Conservation (phyloP, 2,888 invertebrate species). For the Folsomia manolachei region DNA sequence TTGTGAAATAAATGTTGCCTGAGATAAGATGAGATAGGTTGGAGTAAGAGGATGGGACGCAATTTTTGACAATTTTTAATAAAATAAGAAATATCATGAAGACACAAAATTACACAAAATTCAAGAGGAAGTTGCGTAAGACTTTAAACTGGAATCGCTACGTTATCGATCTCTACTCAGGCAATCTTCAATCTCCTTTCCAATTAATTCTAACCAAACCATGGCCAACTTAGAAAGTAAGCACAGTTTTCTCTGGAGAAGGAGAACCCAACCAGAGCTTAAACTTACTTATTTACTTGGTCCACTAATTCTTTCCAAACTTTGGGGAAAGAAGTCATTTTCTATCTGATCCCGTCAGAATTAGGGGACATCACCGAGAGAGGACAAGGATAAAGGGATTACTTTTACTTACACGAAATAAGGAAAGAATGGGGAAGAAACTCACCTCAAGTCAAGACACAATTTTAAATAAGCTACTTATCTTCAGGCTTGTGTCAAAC, state of each 20-base stretch:
- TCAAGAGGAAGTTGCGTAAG: too few species aligned
- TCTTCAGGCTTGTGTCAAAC: too few species aligned
- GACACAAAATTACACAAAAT: too few species aligned
- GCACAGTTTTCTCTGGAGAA: neutral
- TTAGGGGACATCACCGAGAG: neutral
- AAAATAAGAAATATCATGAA: too few species aligned
- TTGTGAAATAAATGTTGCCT: too few species aligned
- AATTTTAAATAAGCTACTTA: neutral
- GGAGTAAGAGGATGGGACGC: neutral
- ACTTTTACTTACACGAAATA: neutral
- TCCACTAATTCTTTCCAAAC: neutral
- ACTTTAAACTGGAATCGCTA: too few species aligned
- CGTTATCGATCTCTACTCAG: too few species aligned
- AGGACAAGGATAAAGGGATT: neutral
- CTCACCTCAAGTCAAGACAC: neutral
- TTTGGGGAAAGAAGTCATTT: neutral
- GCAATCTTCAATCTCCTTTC: neutral
- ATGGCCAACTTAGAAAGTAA: neutral
- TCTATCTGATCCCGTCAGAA: neutral
- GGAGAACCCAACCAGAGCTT: neutral
- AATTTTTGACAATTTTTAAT: neutral
- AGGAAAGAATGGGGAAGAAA: neutral
- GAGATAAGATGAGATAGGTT: too few species aligned
- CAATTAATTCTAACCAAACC: neutral
- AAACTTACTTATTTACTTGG: neutral